Base-by-base conservation (phyloP, 2,888 invertebrate species). In the Atethmia centrago region DNA sequence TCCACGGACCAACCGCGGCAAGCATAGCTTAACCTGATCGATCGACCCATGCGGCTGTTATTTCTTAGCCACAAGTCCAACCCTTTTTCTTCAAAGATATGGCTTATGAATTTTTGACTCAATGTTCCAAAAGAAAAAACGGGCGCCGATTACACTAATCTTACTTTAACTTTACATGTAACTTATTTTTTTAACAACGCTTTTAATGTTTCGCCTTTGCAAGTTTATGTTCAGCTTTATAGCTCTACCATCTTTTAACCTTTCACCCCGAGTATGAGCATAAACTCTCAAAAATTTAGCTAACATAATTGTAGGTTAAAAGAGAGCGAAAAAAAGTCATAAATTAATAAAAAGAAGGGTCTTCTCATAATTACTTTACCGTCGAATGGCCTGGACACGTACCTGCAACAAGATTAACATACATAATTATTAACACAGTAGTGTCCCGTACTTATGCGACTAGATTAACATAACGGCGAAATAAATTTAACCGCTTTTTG, bases 321-420 rank as follows among this genome's bases (percentile, higher is more conserved):
- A 66, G 69, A 72, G 63, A 70, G 58, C 63, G 58, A 28, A 51
- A 78, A 67, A 73, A 74, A 70, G 55, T 25, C 69, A 78, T 85
- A 73, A 84, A 82, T 82, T 82, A 71, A 75, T 80, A 74, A 76
- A 82, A 86, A 53, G 83, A 79, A 71, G 36, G 66, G 70, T 67
- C 79, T 79, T 62, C 58, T 72, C 71, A 68, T 82, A 80, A 85
- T 85, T 77, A 81, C 77, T 72, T 85, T 86, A 84, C 79, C 83
- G 75, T 79, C 59, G 66, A 77, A 79, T 73, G 66, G 64, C 45
- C 71, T 45, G 76, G 63, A 66, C 77, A 87, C 88, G 79, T 88
- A 87, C 87, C 87, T 87, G 87, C 25, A 87, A 87, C 87, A 87
- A 87, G 81, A 87, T 85, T 87, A 87, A 87, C 85, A 85, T 78